phyloP scores from a whole-genome alignment of 2,113 vertebrate species.

The Elachura formosa region DNA sequence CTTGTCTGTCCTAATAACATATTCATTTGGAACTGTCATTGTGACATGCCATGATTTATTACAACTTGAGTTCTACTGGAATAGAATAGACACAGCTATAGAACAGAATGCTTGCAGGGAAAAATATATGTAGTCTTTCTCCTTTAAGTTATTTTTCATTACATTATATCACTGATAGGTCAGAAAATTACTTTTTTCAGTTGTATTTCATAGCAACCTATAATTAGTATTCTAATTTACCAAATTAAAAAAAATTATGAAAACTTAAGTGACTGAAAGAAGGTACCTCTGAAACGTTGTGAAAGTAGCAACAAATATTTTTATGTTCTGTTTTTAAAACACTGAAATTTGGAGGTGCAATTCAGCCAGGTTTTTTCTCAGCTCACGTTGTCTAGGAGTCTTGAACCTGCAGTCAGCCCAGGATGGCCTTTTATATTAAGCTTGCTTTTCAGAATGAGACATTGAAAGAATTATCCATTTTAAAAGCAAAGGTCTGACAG shows the following conservation, averaged over 20 bases:
- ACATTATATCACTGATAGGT: neutral
- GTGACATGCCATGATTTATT: slow-evolving; percentile 70
- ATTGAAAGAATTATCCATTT: neutral
- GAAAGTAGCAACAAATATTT: neutral
- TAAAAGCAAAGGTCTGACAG: neutral
- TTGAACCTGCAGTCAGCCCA: neutral
- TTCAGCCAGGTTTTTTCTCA: neutral
- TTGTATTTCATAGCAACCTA: neutral
- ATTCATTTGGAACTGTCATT: slow-evolving; percentile 69
- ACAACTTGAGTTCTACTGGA: slow-evolving; percentile 23
- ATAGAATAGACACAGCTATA: neutral
- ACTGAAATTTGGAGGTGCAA: neutral
- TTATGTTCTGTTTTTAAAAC: neutral
- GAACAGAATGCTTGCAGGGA: neutral
- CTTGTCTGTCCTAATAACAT: slow-evolving; percentile 69
- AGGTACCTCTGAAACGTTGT: neutral
- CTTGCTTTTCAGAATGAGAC: neutral
- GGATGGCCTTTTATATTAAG: neutral
- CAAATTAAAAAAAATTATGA: neutral
- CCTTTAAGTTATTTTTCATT: neutral
- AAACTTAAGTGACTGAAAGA: neutral
- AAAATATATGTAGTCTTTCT: neutral
- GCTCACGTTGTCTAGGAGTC: neutral
- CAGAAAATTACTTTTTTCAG: neutral
- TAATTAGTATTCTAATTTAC: neutral